phyloP scores from a whole-genome alignment of 2,797 vertebrate species.

The Micrastur ruficollis region DNA sequence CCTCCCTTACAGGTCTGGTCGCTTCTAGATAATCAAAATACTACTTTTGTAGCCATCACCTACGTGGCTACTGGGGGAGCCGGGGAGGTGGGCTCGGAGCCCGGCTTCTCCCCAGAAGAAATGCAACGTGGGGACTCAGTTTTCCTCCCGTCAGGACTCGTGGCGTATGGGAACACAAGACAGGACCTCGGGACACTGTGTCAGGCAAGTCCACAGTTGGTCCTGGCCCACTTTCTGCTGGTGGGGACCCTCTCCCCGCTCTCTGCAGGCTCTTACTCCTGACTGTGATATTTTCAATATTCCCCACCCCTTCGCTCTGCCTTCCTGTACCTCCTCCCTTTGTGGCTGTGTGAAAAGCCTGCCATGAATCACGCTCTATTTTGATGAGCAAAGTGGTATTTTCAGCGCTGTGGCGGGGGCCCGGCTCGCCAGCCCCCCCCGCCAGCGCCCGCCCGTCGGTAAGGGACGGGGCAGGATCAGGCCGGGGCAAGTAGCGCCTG shows the following conservation, averaged over 20 bases:
- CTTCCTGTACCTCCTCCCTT: not conserved
- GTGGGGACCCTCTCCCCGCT: not conserved
- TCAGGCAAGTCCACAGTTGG: not conserved
- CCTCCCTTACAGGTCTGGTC: not conserved
- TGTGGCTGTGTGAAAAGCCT: accelerated
- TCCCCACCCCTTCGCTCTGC: not conserved
- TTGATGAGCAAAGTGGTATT: not conserved
- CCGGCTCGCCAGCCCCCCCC: not conserved
- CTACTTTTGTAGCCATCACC: not conserved
- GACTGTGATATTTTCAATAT: not conserved
- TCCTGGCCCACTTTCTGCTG: not conserved
- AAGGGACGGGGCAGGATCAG: not conserved
- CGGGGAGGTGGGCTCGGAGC: not conserved
- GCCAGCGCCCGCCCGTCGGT: not conserved
- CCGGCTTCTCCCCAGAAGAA: not conserved
- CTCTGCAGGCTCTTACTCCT: not conserved
- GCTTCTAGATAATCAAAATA: not conserved
- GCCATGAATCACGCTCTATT: accelerated
- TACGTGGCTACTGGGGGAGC: not conserved
- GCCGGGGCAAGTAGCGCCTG: not conserved
- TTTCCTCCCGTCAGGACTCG: accelerated
- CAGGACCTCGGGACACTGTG: accelerated
- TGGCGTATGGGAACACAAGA: not conserved
- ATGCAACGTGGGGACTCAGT: not conserved
- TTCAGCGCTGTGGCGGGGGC: not conserved